These are phyloP conservation scores for Neosilurus hyrtlii DNA, from an alignment of 2,797 vertebrate species.

Conservation along the genomic window DNA sequence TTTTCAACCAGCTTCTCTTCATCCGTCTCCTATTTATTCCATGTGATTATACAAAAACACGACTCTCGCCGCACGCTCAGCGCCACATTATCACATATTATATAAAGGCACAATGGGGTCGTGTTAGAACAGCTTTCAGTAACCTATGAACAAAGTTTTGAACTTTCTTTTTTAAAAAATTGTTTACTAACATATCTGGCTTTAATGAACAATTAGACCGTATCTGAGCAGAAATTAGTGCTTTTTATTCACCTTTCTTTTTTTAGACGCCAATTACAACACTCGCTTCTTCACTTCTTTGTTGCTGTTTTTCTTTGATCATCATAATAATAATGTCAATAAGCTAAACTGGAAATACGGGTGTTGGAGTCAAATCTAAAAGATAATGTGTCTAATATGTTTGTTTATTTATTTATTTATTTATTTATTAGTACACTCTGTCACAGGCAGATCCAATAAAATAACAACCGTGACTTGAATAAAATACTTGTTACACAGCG, in stretches of 20 bases:
- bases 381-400: not conserved
- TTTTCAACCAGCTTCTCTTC: not conserved
- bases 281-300: not conserved
- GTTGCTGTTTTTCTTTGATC: conserved; percentile 3
- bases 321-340: not conserved
- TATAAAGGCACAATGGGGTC: not conserved
- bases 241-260: not conserved
- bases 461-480: too few relatives aligned
- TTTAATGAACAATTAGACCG: not conserved
- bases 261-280: not conserved
- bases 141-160: not conserved
- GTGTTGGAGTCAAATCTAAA: not conserved
- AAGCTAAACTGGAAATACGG: not conserved
- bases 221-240: not conserved
- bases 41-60: not conserved
- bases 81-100: not conserved
- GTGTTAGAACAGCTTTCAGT: not conserved
- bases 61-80: not conserved
- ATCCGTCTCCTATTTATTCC: not conserved
- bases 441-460: too few relatives aligned
- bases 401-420: too few relatives aligned
- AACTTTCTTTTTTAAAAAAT: not conserved
- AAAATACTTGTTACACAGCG: too few relatives aligned
- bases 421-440: too few relatives aligned
- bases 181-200: not conserved